phyloP scores from a whole-genome alignment of 2,113 vertebrate species.

The Potamarius usumacintae region DNA sequence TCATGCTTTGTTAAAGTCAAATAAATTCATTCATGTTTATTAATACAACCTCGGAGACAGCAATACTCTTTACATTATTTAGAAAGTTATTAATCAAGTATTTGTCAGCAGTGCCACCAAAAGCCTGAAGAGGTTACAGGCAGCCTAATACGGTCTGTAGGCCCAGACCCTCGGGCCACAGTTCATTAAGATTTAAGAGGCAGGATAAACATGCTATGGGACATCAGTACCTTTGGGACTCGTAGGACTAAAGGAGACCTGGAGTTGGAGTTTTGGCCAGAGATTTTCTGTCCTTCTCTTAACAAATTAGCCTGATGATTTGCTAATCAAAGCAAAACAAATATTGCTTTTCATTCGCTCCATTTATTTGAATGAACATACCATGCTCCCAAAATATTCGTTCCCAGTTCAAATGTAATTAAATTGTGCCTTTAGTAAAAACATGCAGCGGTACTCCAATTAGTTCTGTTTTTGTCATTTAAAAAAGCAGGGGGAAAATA shows the following conservation, averaged over 20 bases:
- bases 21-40: slow-evolving; percentile 83
- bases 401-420: slow-evolving; percentile 81
- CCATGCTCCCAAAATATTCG: slow-evolving; percentile 79
- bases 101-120: slow-evolving; percentile 67
- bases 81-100: slow-evolving; percentile 76
- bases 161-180: slow-evolving; percentile 54
- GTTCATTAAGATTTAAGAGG: slow-evolving; percentile 53
- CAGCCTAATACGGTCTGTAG: slow-evolving; percentile 43
- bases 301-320: slow-evolving; percentile 74
- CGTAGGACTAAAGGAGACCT: slow-evolving; percentile 11
- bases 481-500: slow-evolving; percentile 57
- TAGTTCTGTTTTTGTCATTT: slow-evolving; percentile 78
- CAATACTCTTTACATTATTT: slow-evolving; percentile 80
- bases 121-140: slow-evolving; percentile 52
- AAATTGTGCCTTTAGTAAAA: slow-evolving; percentile 84
- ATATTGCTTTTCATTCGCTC: slow-evolving; percentile 81
- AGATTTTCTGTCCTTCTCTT: slow-evolving; percentile 66
- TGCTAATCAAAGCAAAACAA: slow-evolving; percentile 82
- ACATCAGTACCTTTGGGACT: slow-evolving; percentile 11
- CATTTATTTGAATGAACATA: slow-evolving; percentile 80
- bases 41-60: slow-evolving; percentile 81
- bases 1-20: slow-evolving; percentile 80
- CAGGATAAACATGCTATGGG: slow-evolving; percentile 2
- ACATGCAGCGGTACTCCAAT: slow-evolving; percentile 79
- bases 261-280: slow-evolving; percentile 61